Percentiles rank a stretch among this genome's conserved stretches.
Conservation (phyloP, 2,113 vertebrate genomes). For the Madoqua kirkii region DNA sequence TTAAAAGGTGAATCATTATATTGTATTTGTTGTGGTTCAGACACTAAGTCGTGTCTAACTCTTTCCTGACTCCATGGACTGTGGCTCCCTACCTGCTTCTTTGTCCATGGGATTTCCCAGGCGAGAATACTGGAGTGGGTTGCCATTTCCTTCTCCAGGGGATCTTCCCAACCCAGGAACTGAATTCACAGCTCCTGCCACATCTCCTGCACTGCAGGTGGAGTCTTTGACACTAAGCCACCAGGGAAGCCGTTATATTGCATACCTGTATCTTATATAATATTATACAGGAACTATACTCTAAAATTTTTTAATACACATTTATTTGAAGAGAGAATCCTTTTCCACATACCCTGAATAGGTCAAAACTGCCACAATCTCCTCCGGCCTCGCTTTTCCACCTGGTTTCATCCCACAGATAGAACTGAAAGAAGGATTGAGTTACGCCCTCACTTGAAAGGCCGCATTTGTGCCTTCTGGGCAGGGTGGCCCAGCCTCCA, state of each 20-base stretch:
- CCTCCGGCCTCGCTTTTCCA: neutral
- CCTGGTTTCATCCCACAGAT: constrained; percentile 19
- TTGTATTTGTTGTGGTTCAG: neutral
- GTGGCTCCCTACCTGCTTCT: neutral
- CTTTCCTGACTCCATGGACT: neutral
- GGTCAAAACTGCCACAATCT: neutral
- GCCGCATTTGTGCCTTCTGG: constrained; percentile 25
- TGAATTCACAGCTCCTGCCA: neutral
- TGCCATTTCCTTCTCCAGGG: neutral
- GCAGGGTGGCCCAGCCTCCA: neutral
- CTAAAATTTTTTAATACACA: neutral
- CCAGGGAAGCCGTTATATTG: accelerated
- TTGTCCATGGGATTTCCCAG: neutral
- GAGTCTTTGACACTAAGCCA: neutral
- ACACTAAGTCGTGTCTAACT: neutral
- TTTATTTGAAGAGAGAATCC: constrained; percentile 23
- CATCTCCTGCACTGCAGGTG: neutral
- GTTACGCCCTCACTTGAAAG: constrained; percentile 58
- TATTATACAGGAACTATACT: neutral
- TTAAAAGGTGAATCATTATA: neutral
- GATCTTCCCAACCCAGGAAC: neutral
- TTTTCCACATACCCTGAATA: constrained; percentile 31
- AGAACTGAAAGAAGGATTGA: constrained; percentile 34
- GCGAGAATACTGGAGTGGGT: neutral
- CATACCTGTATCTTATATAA: neutral